A percentile compares a stretch with the other conserved stretches of the same genome.
Evolutionary conservation across 2,113 vertebrate genomes (phyloP).

Genomic region (Dasypus novemcinctus): DNA sequence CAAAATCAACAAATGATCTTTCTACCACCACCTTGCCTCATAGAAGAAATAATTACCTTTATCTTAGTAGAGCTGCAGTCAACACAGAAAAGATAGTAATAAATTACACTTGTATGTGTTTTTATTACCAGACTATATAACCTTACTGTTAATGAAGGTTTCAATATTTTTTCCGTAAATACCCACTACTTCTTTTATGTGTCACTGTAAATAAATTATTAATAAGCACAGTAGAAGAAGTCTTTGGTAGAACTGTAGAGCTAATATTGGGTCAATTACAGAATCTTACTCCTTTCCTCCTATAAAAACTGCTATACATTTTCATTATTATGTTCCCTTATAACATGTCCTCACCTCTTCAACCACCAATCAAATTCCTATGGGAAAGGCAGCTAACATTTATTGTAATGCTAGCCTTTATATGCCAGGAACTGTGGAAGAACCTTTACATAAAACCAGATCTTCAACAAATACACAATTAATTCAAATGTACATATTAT

Average conservation of each 20-base stretch:
- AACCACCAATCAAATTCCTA: conserved; percentile 4
- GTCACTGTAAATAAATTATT: conserved; percentile 59
- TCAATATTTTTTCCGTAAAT: conserved; percentile 67
- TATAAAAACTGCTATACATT: neutral
- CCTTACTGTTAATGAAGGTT: conserved; percentile 65
- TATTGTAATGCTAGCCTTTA: conserved; percentile 24
- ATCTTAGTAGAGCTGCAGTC: conserved; percentile 13
- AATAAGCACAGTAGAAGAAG: conserved; percentile 53
- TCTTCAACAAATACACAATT: conserved; percentile 34
- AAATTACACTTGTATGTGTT: neutral
- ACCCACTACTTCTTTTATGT: conserved; percentile 58
- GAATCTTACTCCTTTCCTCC: neutral
- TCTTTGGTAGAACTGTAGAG: conserved; percentile 35
- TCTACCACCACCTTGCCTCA: conserved; percentile 11
- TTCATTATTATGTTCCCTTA: neutral
- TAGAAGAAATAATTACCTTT: conserved; percentile 54
- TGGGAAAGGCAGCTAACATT: neutral
- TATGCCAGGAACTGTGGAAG: neutral
- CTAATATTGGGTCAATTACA: conserved; percentile 48
- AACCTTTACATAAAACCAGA: neutral
- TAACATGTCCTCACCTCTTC: neutral
- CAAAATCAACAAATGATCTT: conserved; percentile 41
- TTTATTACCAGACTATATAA: conserved; percentile 40
- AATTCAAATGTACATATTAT: neutral
- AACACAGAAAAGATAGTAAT: conserved; percentile 43